Conservation (phyloP, 2,113 vertebrate species). For the Arizona elegans region DNA sequence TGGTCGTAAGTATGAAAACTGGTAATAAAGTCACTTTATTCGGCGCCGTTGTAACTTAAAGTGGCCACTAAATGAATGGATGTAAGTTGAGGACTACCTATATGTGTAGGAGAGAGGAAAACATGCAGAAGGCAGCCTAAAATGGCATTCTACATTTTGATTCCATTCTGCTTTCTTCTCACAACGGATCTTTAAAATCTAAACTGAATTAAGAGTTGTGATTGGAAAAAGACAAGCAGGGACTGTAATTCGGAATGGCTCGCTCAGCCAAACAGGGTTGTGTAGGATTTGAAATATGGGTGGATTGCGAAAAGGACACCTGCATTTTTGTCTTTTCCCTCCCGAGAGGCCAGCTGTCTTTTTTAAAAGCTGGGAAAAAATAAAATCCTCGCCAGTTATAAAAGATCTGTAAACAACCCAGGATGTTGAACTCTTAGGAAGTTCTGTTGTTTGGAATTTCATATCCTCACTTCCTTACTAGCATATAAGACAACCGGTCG, state of each 20-base stretch:
- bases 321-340: not conserved
- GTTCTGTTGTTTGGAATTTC: not conserved
- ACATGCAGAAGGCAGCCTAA: not conserved
- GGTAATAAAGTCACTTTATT: too few relatives aligned
- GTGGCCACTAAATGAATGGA: too few relatives aligned
- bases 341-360: not conserved
- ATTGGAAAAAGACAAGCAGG: not conserved
- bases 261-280: not conserved
- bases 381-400: not conserved
- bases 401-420: not conserved
- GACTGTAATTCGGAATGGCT: not conserved
- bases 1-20: too few relatives aligned
- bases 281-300: not conserved
- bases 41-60: too few relatives aligned
- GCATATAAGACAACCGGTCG: not conserved
- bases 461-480: not conserved
- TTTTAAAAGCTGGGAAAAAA: not conserved
- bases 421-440: too few relatives aligned
- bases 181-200: not conserved
- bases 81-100: too few relatives aligned
- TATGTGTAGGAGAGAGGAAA: not conserved
- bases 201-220: not conserved
- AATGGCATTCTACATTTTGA: not conserved
- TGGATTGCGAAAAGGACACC: not conserved
- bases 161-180: not conserved